Percentiles rank a stretch among this genome's conserved stretches.
Conservation (phyloP, 2,888 invertebrate species). For the Ennomos fuscantarius region DNA sequence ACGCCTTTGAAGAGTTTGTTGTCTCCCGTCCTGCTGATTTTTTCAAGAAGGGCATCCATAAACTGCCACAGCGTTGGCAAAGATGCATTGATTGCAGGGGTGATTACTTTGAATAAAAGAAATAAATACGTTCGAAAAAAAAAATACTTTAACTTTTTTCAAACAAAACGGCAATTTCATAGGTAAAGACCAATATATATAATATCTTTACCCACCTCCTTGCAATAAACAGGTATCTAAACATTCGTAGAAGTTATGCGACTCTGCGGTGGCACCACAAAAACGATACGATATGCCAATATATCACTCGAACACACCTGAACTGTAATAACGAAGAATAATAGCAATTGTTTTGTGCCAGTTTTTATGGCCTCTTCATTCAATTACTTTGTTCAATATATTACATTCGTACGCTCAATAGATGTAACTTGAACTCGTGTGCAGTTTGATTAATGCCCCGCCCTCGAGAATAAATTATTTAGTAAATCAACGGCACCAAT, state of each 20-base stretch:
- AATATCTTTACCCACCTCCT: constrained; percentile 24
- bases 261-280: constrained; percentile 54
- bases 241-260: constrained; percentile 48
- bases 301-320: constrained; percentile 79
- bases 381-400: constrained; percentile 50
- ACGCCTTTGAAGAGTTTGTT: no score
- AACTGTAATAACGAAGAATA: constrained; percentile 79
- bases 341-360: constrained; percentile 75
- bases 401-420: constrained; percentile 38
- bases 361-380: constrained; percentile 79
- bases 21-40: no score
- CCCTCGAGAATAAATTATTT: constrained; percentile 31
- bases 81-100: no score
- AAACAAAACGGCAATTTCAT: no score
- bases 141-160: no score
- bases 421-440: constrained; percentile 31
- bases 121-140: no score
- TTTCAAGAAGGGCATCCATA: no score
- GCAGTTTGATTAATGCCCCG: constrained; percentile 30
- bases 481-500: constrained; percentile 36
- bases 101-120: no score
- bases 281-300: constrained; percentile 71
- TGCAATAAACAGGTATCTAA: constrained; percentile 54
- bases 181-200: no score
- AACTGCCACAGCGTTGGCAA: no score